Evolutionary conservation across 92 coral and sea anemone genomes (phyloP).

Genomic region (Umimayanthus kanabou): DNA sequence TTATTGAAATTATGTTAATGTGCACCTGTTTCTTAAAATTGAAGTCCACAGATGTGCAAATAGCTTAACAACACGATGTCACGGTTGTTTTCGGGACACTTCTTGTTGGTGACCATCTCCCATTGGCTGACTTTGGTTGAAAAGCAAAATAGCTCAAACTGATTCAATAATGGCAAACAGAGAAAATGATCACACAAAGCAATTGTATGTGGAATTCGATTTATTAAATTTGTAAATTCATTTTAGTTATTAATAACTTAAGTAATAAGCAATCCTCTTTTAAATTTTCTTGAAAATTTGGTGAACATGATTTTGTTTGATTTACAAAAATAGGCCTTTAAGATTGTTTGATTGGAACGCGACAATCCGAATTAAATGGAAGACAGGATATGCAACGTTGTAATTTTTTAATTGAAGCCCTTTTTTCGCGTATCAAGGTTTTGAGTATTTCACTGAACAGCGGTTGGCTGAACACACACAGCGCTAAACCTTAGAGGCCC

Average conservation of each 20-base stretch:
- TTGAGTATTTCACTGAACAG: neutral
- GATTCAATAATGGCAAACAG: neutral
- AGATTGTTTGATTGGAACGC: too few species aligned
- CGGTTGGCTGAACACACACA: neutral
- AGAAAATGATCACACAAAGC: neutral
- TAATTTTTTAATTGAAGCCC: too few species aligned
- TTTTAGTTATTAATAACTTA: neutral
- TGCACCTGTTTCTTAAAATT: neutral
- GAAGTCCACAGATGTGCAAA: neutral
- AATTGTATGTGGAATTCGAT: neutral
- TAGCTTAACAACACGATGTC: neutral
- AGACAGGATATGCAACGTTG: neutral
- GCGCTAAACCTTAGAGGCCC: neutral
- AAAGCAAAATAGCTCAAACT: neutral
- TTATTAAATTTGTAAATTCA: neutral
- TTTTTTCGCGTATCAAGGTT: neutral
- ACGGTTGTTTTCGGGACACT: neutral
- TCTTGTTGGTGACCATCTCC: neutral
- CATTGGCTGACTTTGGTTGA: neutral
- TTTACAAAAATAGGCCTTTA: too few species aligned
- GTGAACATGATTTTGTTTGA: too few species aligned
- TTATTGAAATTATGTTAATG: conserved; percentile 11
- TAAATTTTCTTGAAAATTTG: too few species aligned
- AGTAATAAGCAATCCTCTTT: neutral
- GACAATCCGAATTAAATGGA: neutral